Percentiles rank a stretch among this genome's conserved stretches.
phyloP scores from a whole-genome alignment of 2,797 vertebrate genomes.

The Sebastes cheni region DNA sequence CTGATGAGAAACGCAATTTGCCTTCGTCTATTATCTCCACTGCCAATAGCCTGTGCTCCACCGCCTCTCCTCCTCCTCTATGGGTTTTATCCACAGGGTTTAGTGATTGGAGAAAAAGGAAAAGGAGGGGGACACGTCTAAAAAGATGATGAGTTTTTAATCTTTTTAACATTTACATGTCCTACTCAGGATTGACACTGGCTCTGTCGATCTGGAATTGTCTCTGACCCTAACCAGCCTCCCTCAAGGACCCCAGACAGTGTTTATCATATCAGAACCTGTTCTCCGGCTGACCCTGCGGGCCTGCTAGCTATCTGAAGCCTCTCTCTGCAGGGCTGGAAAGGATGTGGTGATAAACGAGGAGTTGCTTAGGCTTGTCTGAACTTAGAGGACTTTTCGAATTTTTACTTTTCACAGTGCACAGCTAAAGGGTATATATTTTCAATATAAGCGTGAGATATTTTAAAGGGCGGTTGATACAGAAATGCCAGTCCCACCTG shows the following conservation, averaged over 20 bases:
- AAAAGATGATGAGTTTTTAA: slow-evolving; percentile 87
- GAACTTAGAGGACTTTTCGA: slow-evolving; percentile 52
- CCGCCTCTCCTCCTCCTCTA: slow-evolving; percentile 55
- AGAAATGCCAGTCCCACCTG: slow-evolving; percentile 18
- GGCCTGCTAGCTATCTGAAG: slow-evolving; percentile 65
- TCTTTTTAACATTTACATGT: slow-evolving; percentile 87
- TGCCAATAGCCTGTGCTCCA: slow-evolving; percentile 73
- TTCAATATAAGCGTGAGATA: neutral
- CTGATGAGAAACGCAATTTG: slow-evolving; percentile 87
- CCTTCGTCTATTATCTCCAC: slow-evolving; percentile 84
- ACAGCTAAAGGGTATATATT: slow-evolving; percentile 16
- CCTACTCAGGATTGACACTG: slow-evolving; percentile 76
- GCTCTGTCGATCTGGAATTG: slow-evolving; percentile 75
- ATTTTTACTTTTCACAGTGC: slow-evolving; percentile 27
- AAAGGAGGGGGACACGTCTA: slow-evolving; percentile 59
- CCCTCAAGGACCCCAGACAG: slow-evolving; percentile 74
- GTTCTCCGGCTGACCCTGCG: slow-evolving; percentile 68
- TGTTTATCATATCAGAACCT: slow-evolving; percentile 76
- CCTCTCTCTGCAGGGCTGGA: slow-evolving; percentile 45
- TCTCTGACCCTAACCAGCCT: slow-evolving; percentile 71
- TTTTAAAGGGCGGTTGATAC: slow-evolving; percentile 17
- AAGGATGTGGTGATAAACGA: slow-evolving; percentile 61
- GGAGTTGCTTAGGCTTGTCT: slow-evolving; percentile 33
- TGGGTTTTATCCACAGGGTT: slow-evolving; percentile 70
- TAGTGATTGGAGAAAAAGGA: slow-evolving; percentile 62